Base-by-base conservation (phyloP, 2,113 vertebrate genomes). In the Platycercus adscitus region DNA sequence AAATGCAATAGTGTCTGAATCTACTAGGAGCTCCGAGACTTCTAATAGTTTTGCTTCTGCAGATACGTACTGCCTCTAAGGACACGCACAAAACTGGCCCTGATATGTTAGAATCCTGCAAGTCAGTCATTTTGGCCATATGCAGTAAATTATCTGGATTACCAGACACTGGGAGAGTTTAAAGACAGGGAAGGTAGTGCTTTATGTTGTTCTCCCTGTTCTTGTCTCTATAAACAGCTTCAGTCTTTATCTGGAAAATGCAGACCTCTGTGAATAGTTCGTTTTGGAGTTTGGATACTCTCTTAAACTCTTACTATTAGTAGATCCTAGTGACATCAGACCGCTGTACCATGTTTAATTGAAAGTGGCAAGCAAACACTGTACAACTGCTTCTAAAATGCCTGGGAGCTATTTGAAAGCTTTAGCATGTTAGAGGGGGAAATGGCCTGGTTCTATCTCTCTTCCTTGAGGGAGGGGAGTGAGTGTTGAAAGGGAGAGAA, bases 311-410 rank as follows among this genome's bases (percentile, higher is more conserved):
- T 89, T 93, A 52, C 28, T 64, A 17, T 91, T 68, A 88, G 79
- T 65, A 80, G 53, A 55, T 95, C 10, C 47, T 14, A 23, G 65
- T 63, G 93, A 76, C 95, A 92, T 55, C 78, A 81, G 73, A 58
- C 66, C 88, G 82, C 56, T 95, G 92, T 95, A 96, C 88, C 93
- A 69, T 43, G 73, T 95, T 96, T 94, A 96, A 97, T 68, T 95
- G 91, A 84, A 97, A 97, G 95, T 81, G 77, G 92, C 97, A 95
- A 96, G 88, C 88, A 89, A 95, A 91, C 93, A 64, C 31, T 88
- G 71, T 93, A 96, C 86, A 88, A 91, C 84, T 78, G 52, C 91
- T 86, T 82, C 79, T 60, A 75, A 95, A 63, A 17, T 93, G 94
- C 95, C 97, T 70, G 37, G 90, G 78, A 92, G 96, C 95, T 79